phyloP scores from a whole-genome alignment of 35 echinoderm and acorn worm genomes.

The Ophioderma brevispina region DNA sequence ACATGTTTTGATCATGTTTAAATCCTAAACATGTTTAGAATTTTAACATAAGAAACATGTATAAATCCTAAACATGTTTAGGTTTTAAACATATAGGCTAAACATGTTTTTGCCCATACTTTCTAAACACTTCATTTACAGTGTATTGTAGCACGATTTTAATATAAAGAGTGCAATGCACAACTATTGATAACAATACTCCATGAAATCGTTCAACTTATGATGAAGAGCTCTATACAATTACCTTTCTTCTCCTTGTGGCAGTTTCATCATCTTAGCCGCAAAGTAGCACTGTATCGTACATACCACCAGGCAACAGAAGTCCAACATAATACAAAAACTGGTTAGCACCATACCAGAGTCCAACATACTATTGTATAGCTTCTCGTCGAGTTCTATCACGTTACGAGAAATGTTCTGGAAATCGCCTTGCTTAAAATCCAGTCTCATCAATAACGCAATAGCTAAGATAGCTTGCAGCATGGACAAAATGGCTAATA shows the following conservation, averaged over 20 bases:
- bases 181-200: too few relatives aligned
- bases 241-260: constrained; percentile 95
- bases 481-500: constrained; percentile 64
- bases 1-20: too few relatives aligned
- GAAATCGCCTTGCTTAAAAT: constrained; percentile 54
- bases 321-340: constrained; percentile 83
- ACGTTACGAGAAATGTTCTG: constrained; percentile 22
- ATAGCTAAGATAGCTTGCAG: constrained; percentile 64
- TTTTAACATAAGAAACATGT: too few relatives aligned
- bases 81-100: too few relatives aligned
- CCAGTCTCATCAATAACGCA: constrained; percentile 62
- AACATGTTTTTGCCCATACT: too few relatives aligned
- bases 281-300: constrained; percentile 84
- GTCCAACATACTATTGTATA: constrained; percentile 52
- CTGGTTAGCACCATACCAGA: constrained; percentile 74
- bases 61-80: too few relatives aligned
- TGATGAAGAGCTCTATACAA: too few relatives aligned
- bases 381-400: constrained; percentile 40
- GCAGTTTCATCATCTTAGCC: constrained; percentile 92
- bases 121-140: too few relatives aligned
- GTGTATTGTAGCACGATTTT: too few relatives aligned
- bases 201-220: too few relatives aligned
- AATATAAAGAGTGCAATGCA: too few relatives aligned
- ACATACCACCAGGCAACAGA: constrained; percentile 81
- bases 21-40: too few relatives aligned